Evolutionary conservation across 2,797 vertebrate genomes (phyloP).

Genomic region (Eospalax fontanierii): DNA sequence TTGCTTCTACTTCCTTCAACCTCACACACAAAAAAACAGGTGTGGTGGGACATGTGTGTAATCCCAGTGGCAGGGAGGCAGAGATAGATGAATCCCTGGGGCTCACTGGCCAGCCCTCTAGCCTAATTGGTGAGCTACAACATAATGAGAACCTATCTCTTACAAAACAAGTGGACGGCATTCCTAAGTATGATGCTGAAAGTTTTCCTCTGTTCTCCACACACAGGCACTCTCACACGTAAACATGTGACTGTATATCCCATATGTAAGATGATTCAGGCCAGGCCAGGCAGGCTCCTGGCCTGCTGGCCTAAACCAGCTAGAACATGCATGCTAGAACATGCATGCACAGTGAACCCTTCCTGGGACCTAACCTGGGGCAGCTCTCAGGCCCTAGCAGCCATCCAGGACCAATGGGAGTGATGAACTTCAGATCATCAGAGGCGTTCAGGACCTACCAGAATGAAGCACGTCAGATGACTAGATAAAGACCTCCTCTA

Average conservation of each 20-base stretch:
- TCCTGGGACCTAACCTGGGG: too few species aligned
- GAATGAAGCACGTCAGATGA: too few species aligned
- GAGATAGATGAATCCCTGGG: neutral
- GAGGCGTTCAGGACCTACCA: too few species aligned
- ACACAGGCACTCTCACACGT: neutral
- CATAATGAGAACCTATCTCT: neutral
- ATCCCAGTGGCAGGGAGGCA: neutral
- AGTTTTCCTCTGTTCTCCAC: neutral
- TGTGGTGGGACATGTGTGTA: neutral
- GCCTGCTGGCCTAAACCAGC: too few species aligned
- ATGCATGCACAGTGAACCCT: too few species aligned
- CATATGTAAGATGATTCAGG: too few species aligned
- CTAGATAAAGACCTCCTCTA: too few species aligned
- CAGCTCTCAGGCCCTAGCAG: too few species aligned
- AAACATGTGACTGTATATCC: neutral
- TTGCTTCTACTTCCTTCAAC: constrained; percentile 47
- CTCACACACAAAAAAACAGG: neutral
- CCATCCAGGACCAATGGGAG: too few species aligned
- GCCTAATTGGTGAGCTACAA: neutral
- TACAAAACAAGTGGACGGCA: neutral
- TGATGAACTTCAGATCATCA: too few species aligned
- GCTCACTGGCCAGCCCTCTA: neutral
- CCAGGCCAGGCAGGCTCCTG: too few species aligned
- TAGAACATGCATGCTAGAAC: too few species aligned
- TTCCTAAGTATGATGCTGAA: neutral